phyloP scores from a whole-genome alignment of 2,113 vertebrate genomes.

The Sphaerodactylus townsendi region DNA sequence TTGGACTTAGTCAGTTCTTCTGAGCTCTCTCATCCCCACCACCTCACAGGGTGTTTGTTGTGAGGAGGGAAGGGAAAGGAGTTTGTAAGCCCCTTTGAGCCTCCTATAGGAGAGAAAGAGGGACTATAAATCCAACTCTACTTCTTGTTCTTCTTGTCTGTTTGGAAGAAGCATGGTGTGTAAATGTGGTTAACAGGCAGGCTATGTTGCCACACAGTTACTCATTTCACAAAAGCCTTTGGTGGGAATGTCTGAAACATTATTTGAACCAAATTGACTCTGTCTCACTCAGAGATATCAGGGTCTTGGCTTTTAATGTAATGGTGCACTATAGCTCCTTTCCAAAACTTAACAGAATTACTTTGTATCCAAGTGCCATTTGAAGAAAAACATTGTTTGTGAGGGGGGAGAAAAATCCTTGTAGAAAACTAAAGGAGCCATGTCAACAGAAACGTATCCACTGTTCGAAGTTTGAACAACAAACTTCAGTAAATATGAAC shows the following conservation, averaged over 20 bases:
- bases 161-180: not conserved
- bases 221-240: not conserved
- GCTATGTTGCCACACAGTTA: not conserved
- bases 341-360: conserved; percentile 22
- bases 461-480: conserved; percentile 55
- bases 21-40: too few species aligned
- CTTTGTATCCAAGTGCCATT: not conserved
- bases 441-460: conserved; percentile 32
- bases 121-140: too few species aligned
- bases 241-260: not conserved
- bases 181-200: not conserved
- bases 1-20: too few species aligned
- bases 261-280: rapidly evolving
- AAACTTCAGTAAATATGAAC: conserved; percentile 35
- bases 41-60: too few species aligned
- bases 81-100: too few species aligned
- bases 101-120: too few species aligned
- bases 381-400: not conserved
- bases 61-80: too few species aligned
- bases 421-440: conserved; percentile 31
- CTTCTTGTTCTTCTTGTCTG: too few species aligned
- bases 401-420: not conserved
- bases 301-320: not conserved
- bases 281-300: not conserved
- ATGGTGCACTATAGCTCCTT: not conserved